Percentiles rank a stretch among this genome's conserved stretches.
phyloP scores from a whole-genome alignment of 23 tunicate species.

The Ascidia mentula region DNA sequence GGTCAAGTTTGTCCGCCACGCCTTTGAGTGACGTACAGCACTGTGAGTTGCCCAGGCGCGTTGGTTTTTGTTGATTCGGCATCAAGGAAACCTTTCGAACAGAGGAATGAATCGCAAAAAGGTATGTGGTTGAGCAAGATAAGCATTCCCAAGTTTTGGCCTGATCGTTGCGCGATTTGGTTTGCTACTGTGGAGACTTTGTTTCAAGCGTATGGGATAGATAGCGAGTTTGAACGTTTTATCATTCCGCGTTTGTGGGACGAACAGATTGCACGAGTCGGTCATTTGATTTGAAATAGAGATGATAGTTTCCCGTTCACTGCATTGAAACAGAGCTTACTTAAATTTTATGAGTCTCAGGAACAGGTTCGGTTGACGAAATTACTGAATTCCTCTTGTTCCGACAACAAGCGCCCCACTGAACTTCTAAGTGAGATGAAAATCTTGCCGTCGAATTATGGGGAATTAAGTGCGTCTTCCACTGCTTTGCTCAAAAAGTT shows the following conservation, averaged over 20 bases:
- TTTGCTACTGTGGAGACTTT: slow-evolving; percentile 1
- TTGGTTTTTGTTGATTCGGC: too few species aligned
- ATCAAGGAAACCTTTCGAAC: too few species aligned
- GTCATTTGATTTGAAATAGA: neutral
- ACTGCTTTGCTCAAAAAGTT: slow-evolving; percentile 3
- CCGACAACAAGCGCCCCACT: neutral
- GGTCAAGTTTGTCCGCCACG: too few species aligned
- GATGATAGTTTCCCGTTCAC: neutral
- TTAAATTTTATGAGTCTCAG: neutral
- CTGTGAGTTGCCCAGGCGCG: too few species aligned
- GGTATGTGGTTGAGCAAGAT: too few species aligned
- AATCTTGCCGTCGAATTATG: neutral
- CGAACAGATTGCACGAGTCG: neutral
- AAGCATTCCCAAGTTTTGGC: too few species aligned
- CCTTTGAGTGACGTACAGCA: too few species aligned
- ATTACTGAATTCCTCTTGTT: neutral
- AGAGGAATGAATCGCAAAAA: too few species aligned
- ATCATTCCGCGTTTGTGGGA: neutral
- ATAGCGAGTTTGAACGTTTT: neutral
- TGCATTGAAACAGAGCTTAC: neutral
- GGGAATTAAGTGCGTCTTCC: neutral
- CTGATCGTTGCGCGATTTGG: too few species aligned
- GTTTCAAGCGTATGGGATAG: neutral
- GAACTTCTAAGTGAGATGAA: neutral
- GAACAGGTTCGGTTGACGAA: neutral